Conservation (phyloP, 2,888 invertebrate species). For the Morpho deidamia region DNA sequence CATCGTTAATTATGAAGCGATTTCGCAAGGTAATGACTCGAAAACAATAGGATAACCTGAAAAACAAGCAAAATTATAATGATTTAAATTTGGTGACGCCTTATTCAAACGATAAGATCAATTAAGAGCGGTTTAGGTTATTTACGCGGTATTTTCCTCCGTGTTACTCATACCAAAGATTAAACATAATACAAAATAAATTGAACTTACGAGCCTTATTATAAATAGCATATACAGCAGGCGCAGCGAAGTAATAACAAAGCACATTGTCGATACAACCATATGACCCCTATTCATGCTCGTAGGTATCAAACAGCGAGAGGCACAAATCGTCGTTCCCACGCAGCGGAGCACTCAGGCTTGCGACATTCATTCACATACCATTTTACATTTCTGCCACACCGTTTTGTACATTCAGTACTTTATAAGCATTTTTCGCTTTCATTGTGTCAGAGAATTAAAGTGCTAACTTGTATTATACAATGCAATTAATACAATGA, state of each 20-base stretch:
- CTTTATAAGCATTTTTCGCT: neutral
- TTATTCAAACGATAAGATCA: too few relatives aligned
- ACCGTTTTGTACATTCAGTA: slow-evolving; percentile 13
- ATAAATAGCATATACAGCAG: neutral
- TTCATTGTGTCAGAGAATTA: neutral
- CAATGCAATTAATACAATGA: neutral
- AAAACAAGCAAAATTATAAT: too few relatives aligned
- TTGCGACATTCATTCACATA: slow-evolving; percentile 22
- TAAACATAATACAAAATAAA: neutral
- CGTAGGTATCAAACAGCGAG: slow-evolving; percentile 10
- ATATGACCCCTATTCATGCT: slow-evolving; percentile 8
- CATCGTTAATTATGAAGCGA: too few relatives aligned
- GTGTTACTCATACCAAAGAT: too few relatives aligned
- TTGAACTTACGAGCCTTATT: neutral
- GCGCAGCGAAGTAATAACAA: slow-evolving; percentile 12
- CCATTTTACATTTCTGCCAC: slow-evolving; percentile 8
- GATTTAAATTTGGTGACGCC: too few relatives aligned
- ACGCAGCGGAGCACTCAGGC: slow-evolving; percentile 41
- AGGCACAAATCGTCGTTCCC: slow-evolving; percentile 49
- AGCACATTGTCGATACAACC: slow-evolving; percentile 9
- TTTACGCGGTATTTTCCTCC: too few relatives aligned
- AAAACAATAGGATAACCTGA: too few relatives aligned
- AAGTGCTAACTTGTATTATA: too few relatives aligned
- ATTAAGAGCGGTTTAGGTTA: too few relatives aligned
- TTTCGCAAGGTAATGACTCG: too few relatives aligned